These are phyloP conservation scores for Endomychus coccineus DNA, from an alignment of 2,888 invertebrate genomes.

Conservation along the genomic window DNA sequence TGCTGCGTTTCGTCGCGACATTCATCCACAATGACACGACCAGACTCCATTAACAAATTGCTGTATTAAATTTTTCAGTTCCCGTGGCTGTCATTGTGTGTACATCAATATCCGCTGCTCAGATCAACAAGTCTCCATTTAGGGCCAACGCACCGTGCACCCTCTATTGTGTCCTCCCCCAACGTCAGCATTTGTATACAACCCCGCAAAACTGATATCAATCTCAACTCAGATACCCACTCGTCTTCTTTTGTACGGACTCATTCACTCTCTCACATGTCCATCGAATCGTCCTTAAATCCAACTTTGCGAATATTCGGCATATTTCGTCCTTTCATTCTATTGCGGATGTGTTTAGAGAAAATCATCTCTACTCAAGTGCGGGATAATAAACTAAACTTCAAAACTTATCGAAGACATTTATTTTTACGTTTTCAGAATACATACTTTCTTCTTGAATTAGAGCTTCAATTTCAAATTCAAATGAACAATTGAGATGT, in stretches of 20 bases:
- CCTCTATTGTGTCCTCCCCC: conserved; percentile 34
- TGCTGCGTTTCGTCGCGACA: background rate
- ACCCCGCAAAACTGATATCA: conserved; percentile 34
- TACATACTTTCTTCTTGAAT: too few relatives aligned
- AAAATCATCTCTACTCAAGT: too few relatives aligned
- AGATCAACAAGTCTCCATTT: conserved; percentile 43
- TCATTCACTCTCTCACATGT: conserved; percentile 9
- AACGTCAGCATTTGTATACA: conserved; percentile 37
- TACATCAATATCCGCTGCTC: conserved; percentile 36
- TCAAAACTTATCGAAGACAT: too few relatives aligned
- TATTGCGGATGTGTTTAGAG: too few relatives aligned
- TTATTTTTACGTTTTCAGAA: too few relatives aligned
- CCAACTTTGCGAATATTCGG: conserved; percentile 10
- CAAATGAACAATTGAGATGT: too few relatives aligned
- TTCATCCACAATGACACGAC: background rate
- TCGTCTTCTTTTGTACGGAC: conserved; percentile 7
- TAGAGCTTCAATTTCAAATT: too few relatives aligned
- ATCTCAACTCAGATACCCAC: conserved; percentile 22
- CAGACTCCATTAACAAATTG: conserved; percentile 35
- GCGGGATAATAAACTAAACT: too few relatives aligned
- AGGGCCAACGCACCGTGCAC: conserved; percentile 36
- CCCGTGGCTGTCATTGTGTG: conserved; percentile 27
- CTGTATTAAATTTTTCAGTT: conserved; percentile 38
- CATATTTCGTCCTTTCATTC: too few relatives aligned
- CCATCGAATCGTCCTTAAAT: conserved; percentile 13